A percentile compares a stretch with the other conserved stretches of the same genome.
These are phyloP conservation scores for Romanogobio albipinnatus DNA, from an alignment of 2,113 vertebrate genomes.

Conservation along the genomic window DNA sequence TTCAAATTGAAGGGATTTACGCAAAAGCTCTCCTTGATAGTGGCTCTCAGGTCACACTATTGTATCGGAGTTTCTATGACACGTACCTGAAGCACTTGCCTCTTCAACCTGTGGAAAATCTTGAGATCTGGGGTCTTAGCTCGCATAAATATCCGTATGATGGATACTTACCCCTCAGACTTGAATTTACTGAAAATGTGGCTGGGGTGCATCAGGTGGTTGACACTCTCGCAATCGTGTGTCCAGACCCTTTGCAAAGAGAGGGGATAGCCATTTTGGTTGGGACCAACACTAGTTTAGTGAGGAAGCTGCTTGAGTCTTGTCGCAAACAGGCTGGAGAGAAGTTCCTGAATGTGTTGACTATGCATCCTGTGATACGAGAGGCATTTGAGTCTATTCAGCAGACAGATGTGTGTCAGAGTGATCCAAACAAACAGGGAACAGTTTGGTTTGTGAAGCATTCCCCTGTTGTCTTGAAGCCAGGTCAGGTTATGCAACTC, in stretches of 20 bases:
- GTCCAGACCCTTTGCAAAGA: no score
- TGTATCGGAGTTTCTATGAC: conserved; percentile 25
- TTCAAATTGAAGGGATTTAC: conserved; percentile 30
- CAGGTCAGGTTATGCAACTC: neutral
- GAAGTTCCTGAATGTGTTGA: conserved; percentile 34
- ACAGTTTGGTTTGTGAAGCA: conserved; percentile 47
- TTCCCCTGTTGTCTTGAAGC: neutral
- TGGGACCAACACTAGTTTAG: no score
- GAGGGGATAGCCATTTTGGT: no score
- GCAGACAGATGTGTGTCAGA: neutral
- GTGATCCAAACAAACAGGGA: neutral
- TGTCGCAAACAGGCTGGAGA: conserved; percentile 33
- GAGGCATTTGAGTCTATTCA: conserved; percentile 38
- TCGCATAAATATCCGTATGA: conserved; percentile 15
- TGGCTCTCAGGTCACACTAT: conserved; percentile 12
- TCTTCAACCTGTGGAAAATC: neutral
- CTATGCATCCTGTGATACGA: conserved; percentile 39
- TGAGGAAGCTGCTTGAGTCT: neutral
- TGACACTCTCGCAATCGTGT: no score
- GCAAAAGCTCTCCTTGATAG: conserved; percentile 11
- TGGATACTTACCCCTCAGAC: conserved; percentile 6
- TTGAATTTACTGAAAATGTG: no score
- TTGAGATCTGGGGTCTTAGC: conserved; percentile 34
- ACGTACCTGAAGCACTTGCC: conserved; percentile 14
- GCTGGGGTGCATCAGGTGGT: no score